These are phyloP conservation scores for Pollachius pollachius DNA, from an alignment of 2,113 vertebrate species.

Conservation along the genomic window DNA sequence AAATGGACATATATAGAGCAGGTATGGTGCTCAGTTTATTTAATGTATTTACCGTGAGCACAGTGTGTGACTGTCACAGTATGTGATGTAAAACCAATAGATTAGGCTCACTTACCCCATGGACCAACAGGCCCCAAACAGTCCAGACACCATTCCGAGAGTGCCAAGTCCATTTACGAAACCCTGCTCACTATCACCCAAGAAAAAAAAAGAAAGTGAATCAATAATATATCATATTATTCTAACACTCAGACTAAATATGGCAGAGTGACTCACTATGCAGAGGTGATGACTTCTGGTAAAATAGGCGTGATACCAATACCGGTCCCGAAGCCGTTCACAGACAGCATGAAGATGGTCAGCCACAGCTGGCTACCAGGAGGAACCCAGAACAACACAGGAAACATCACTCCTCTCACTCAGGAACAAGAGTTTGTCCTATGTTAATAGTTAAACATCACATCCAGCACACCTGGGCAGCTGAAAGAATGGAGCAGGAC, in stretches of 20 bases:
- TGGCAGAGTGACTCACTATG: conserved; percentile 80
- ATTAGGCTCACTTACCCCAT: conserved; percentile 57
- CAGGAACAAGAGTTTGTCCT: too few species aligned
- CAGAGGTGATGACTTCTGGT: conserved; percentile 85
- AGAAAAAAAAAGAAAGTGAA: not conserved
- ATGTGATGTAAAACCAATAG: not conserved
- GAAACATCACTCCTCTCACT: too few species aligned
- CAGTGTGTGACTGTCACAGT: too few species aligned
- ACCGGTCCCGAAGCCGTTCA: conserved; percentile 85
- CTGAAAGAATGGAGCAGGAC: conserved; percentile 84
- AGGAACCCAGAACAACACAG: conserved; percentile 6
- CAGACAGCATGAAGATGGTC: conserved; percentile 78
- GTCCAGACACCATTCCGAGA: conserved; percentile 64
- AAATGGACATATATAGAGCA: too few species aligned
- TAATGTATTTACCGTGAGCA: too few species aligned
- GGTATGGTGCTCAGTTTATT: too few species aligned
- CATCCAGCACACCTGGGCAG: conserved; percentile 75
- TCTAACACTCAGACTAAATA: not conserved
- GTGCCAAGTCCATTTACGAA: conserved; percentile 75
- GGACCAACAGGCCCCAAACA: conserved; percentile 75
- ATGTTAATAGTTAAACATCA: too few species aligned
- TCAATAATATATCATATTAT: not conserved
- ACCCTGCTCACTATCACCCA: conserved; percentile 61
- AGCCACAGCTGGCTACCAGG: conserved; percentile 88
- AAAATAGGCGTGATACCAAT: conserved; percentile 86